These are phyloP conservation scores for Iguana delicatissima DNA, from an alignment of 2,797 vertebrate genomes.

Conservation along the genomic window DNA sequence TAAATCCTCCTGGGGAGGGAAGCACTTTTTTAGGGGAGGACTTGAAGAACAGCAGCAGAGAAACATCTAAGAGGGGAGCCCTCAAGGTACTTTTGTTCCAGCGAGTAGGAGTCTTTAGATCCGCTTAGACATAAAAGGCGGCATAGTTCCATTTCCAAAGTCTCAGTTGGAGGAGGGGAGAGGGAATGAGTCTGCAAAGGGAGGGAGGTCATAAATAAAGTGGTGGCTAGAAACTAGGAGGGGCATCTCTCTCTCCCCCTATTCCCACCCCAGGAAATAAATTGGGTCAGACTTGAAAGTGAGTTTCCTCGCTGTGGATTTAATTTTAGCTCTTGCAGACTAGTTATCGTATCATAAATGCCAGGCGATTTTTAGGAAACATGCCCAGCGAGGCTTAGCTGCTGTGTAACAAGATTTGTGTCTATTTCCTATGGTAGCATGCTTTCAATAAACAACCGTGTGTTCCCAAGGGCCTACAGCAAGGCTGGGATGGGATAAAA, in stretches of 20 bases:
- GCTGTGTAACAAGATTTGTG: conserved; percentile 70
- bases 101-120: conserved; percentile 62
- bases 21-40: conserved; percentile 14
- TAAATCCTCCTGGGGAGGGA: background rate
- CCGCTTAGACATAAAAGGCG: conserved; percentile 59
- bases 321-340: conserved; percentile 73
- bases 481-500: conserved; percentile 27
- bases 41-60: conserved; percentile 57
- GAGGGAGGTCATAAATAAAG: conserved; percentile 59
- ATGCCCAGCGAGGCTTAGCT: conserved; percentile 71
- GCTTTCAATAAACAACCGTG: conserved; percentile 39
- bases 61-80: conserved; percentile 61
- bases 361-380: conserved; percentile 74
- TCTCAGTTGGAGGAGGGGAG: background rate
- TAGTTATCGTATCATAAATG: conserved; percentile 71
- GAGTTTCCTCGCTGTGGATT: conserved; percentile 69
- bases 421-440: conserved; percentile 46
- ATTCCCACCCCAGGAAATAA: conserved; percentile 44
- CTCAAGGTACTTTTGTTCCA: conserved; percentile 63
- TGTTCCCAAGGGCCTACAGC: conserved; percentile 13
- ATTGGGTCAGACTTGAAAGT: conserved; percentile 71
- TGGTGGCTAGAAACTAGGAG: conserved; percentile 54
- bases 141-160: conserved; percentile 47
- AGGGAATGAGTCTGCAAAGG: conserved; percentile 38
- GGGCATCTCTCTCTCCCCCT: conserved; percentile 56